Evolutionary conservation across 1,140 invertebrate species (phyloP).

Genomic region (Trypoxylus dichotomus): DNA sequence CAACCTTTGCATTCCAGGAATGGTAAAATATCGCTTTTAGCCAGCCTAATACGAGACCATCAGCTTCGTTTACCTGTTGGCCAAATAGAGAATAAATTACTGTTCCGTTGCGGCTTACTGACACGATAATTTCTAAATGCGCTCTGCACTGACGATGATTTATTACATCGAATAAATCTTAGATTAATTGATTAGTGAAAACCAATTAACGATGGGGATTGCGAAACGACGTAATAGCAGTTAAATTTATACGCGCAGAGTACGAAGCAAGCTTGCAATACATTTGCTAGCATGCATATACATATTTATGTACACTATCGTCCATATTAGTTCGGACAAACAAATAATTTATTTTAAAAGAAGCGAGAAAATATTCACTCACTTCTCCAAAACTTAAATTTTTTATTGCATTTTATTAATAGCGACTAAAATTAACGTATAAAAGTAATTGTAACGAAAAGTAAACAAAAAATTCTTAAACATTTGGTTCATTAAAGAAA

Average conservation of each 20-base stretch:
- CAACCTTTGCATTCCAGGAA: not conserved
- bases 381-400: no score
- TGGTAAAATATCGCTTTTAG: not conserved
- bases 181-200: not conserved
- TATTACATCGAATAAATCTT: slow-evolving; percentile 3
- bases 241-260: not conserved
- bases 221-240: not conserved
- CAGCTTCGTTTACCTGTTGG: not conserved
- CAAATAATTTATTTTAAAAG: no score
- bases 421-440: no score
- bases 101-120: not conserved
- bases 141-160: not conserved
- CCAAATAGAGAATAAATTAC: not conserved
- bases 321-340: no score
- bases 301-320: not conserved
- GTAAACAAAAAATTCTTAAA: no score
- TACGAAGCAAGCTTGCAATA: no score
- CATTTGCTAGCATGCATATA: not conserved
- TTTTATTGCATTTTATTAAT: no score
- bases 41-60: not conserved
- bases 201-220: not conserved
- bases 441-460: no score
- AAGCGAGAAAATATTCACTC: no score
- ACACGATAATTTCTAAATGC: not conserved
- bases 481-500: no score